Percentiles rank a stretch among this genome's conserved stretches.
phyloP scores from a whole-genome alignment of 1,140 invertebrate species.

The Geopemphigus sp. region DNA sequence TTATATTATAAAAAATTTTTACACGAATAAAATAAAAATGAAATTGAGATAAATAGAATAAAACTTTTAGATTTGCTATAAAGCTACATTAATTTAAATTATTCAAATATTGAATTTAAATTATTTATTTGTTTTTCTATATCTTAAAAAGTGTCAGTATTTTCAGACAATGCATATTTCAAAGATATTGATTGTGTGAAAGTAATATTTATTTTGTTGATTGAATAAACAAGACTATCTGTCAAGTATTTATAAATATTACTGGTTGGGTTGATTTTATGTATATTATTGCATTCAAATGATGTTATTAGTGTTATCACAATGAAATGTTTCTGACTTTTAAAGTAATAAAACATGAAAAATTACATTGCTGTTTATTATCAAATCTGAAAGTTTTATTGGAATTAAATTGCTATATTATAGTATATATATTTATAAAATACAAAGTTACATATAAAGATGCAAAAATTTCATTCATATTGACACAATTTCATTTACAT shows the following conservation, averaged over 20 bases:
- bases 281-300: neutral
- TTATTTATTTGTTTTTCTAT: neutral
- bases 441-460: too few species aligned
- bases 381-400: conserved; percentile 1
- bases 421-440: too few species aligned
- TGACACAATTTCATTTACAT: neutral
- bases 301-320: neutral
- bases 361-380: neutral
- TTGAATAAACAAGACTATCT: neutral
- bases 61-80: conserved; percentile 7
- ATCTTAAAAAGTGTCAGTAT: neutral
- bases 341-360: neutral
- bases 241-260: neutral
- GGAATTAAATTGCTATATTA: neutral
- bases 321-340: neutral
- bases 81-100: neutral
- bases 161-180: neutral
- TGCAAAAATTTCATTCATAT: neutral
- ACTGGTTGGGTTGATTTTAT: too few species aligned
- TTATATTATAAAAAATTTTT: neutral
- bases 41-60: neutral
- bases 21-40: conserved; percentile 1
- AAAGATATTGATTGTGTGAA: neutral
- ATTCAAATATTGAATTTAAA: neutral
- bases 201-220: neutral